A percentile compares a stretch with the other conserved stretches of the same genome.
Evolutionary conservation across 2,113 vertebrate genomes (phyloP).

Genomic region (Callocephalon fimbriatum): DNA sequence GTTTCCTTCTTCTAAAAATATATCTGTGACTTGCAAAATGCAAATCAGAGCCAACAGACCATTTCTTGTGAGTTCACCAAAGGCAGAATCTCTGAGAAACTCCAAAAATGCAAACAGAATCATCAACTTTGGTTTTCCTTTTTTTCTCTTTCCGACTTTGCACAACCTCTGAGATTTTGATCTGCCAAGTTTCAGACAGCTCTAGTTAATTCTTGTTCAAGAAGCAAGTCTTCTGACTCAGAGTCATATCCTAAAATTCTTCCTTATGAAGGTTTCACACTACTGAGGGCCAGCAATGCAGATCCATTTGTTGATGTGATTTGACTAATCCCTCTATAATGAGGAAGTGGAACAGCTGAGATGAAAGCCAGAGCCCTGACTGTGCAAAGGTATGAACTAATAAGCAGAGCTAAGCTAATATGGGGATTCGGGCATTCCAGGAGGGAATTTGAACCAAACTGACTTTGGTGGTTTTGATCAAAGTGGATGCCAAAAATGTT

Average conservation of each 20-base stretch:
- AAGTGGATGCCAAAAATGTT: background rate
- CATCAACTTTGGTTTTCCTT: rapidly evolving
- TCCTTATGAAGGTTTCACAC: background rate
- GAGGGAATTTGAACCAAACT: constrained; percentile 5
- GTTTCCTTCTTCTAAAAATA: background rate
- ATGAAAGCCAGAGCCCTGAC: constrained; percentile 56
- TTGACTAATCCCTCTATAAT: constrained; percentile 66
- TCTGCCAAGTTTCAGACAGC: background rate
- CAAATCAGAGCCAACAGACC: background rate
- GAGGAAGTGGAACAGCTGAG: constrained; percentile 65
- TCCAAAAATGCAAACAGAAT: background rate
- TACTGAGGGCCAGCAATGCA: background rate
- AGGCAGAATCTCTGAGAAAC: background rate
- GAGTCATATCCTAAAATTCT: constrained; percentile 5
- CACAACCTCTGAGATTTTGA: background rate
- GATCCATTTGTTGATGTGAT: constrained; percentile 48
- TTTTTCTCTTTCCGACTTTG: background rate
- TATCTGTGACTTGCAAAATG: background rate
- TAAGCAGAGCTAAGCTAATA: constrained; percentile 19
- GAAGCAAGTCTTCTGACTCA: background rate
- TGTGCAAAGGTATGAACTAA: constrained; percentile 43
- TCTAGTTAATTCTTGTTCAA: background rate
- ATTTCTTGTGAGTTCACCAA: background rate
- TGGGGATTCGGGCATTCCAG: background rate
- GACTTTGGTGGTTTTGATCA: background rate